A percentile compares a stretch with the other conserved stretches of the same genome.
Evolutionary conservation across 2,888 invertebrate species (phyloP).

Genomic region (Lasioglossum vierecki): DNA sequence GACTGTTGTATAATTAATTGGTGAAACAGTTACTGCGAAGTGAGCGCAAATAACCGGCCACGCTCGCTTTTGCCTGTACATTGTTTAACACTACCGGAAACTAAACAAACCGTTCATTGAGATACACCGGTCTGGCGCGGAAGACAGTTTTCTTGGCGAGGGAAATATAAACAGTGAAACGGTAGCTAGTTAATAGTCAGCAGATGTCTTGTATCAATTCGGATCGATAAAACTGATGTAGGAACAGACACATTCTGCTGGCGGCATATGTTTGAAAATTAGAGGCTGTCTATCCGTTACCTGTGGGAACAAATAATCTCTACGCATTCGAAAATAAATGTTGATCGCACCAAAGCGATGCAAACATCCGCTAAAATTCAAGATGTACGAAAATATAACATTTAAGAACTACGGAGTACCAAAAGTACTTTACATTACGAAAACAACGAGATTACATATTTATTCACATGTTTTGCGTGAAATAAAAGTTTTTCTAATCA

Average conservation of each 20-base stretch:
- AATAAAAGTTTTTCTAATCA: too few species aligned
- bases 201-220: slow-evolving; percentile 42
- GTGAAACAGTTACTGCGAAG: slow-evolving; percentile 40
- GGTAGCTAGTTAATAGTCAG: slow-evolving; percentile 44
- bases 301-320: background rate
- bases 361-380: background rate
- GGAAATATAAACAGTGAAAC: slow-evolving; percentile 49
- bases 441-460: background rate
- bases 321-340: background rate
- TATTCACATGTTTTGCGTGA: background rate
- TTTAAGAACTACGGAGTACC: background rate
- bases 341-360: background rate
- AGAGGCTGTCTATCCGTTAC: background rate
- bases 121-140: slow-evolving; percentile 48
- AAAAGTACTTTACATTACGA: background rate
- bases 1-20: slow-evolving; percentile 58
- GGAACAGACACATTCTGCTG: slow-evolving; percentile 15
- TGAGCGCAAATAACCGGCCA: slow-evolving; percentile 54
- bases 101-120: slow-evolving; percentile 62
- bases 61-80: slow-evolving; percentile 60
- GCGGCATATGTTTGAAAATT: background rate
- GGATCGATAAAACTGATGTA: slow-evolving; percentile 29
- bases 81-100: slow-evolving; percentile 61
- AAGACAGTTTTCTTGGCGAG: slow-evolving; percentile 32
- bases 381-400: background rate